Evolutionary conservation across 2,888 invertebrate species (phyloP).

Genomic region (Nomada fabriciana): DNA sequence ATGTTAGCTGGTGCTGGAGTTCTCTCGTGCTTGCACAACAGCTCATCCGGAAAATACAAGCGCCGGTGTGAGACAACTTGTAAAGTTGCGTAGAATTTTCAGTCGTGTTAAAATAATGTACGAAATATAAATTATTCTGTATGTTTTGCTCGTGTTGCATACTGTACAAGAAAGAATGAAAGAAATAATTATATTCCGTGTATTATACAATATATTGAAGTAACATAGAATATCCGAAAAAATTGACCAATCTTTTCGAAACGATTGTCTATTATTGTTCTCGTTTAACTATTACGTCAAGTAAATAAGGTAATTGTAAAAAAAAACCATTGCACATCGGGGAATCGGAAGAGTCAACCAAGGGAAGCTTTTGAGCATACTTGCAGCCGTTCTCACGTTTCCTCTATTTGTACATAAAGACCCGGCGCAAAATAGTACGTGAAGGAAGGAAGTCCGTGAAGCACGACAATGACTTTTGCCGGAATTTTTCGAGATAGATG

Average conservation of each 20-base stretch:
- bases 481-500: slow-evolving; percentile 45
- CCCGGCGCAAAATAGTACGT: not conserved
- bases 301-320: too few relatives aligned
- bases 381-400: slow-evolving; percentile 8
- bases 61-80: slow-evolving; percentile 26
- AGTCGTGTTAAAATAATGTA: not conserved
- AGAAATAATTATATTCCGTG: too few relatives aligned
- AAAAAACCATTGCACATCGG: not conserved
- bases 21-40: slow-evolving; percentile 27
- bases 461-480: slow-evolving; percentile 51
- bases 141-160: too few relatives aligned
- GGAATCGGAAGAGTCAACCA: not conserved
- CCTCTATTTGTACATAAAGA: slow-evolving; percentile 26
- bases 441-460: slow-evolving; percentile 13
- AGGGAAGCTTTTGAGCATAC: slow-evolving; percentile 17
- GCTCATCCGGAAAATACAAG: slow-evolving; percentile 45
- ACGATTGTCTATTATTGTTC: too few relatives aligned
- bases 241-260: too few relatives aligned
- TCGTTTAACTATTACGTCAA: not conserved
- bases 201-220: too few relatives aligned
- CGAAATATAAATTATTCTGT: too few relatives aligned
- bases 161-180: too few relatives aligned
- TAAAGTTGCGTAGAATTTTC: not conserved
- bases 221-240: too few relatives aligned
- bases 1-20: slow-evolving; percentile 40